These are phyloP conservation scores for Phenganax stokvisi DNA, from an alignment of 92 coral and sea anemone genomes.

Conservation along the genomic window DNA sequence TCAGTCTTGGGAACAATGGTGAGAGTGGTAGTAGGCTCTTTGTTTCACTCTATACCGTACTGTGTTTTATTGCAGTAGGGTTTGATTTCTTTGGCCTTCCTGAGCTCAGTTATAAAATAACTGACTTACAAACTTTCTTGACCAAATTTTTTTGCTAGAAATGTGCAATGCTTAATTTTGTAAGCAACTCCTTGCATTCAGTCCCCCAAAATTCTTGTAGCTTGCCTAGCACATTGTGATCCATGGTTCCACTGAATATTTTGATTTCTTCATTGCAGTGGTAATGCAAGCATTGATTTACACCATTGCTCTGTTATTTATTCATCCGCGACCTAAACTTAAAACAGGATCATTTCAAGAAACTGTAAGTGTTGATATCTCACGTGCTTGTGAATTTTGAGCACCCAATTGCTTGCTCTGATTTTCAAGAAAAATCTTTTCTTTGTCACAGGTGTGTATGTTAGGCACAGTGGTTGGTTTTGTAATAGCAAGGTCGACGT, in stretches of 20 bases:
- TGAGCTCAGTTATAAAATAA: too few relatives aligned
- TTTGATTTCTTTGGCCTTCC: neutral
- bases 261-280: slow-evolving; percentile 43
- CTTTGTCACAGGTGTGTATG: slow-evolving; percentile 54
- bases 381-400: neutral
- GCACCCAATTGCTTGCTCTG: neutral
- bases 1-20: slow-evolving; percentile 85
- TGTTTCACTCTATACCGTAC: neutral
- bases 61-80: neutral
- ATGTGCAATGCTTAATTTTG: too few relatives aligned
- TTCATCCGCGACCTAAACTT: slow-evolving; percentile 87
- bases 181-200: too few relatives aligned
- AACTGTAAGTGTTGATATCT: slow-evolving; percentile 54
- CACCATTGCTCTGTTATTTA: slow-evolving; percentile 65
- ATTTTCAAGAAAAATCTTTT: neutral
- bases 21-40: neutral
- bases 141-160: too few relatives aligned
- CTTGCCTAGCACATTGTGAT: neutral
- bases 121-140: neutral
- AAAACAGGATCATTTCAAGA: slow-evolving; percentile 80
- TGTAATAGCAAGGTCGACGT: slow-evolving; percentile 65
- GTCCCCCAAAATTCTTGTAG: too few relatives aligned
- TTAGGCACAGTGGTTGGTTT: slow-evolving; percentile 68
- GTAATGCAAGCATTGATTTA: slow-evolving; percentile 73
- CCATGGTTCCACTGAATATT: neutral